phyloP scores from a whole-genome alignment of 2,113 vertebrate genomes.

The Empidonax alnorum region DNA sequence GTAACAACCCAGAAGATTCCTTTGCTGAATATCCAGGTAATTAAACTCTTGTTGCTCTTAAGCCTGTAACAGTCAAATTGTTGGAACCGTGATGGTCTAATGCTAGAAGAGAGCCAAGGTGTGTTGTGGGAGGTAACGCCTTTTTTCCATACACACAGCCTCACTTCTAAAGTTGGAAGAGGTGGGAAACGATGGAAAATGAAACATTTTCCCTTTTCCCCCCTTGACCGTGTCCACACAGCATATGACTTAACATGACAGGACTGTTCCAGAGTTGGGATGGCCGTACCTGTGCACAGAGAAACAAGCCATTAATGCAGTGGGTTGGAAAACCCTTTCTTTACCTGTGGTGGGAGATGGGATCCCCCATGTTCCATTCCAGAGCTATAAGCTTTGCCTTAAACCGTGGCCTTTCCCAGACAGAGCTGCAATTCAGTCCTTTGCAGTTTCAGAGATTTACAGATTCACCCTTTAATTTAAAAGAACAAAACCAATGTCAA shows the following conservation, averaged over 20 bases:
- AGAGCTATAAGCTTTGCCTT: background rate
- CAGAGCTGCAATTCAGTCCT: background rate
- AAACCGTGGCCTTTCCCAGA: background rate
- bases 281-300: background rate
- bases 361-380: background rate
- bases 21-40: background rate
- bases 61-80: background rate
- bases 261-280: background rate
- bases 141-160: background rate
- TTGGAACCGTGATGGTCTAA: background rate
- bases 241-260: background rate
- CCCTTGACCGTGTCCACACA: background rate
- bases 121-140: background rate
- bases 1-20: background rate
- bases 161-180: slow-evolving; percentile 35
- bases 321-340: background rate
- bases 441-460: slow-evolving; percentile 5
- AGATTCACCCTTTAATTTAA: slow-evolving; percentile 16
- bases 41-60: slow-evolving; percentile 2
- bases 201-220: slow-evolving; percentile 26
- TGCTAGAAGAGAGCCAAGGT: background rate
- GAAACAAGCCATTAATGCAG: background rate
- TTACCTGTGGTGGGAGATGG: background rate
- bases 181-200: background rate
- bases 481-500: background rate